Evolutionary conservation across 2,113 vertebrate genomes (phyloP).

Genomic region (Scomber scombrus): DNA sequence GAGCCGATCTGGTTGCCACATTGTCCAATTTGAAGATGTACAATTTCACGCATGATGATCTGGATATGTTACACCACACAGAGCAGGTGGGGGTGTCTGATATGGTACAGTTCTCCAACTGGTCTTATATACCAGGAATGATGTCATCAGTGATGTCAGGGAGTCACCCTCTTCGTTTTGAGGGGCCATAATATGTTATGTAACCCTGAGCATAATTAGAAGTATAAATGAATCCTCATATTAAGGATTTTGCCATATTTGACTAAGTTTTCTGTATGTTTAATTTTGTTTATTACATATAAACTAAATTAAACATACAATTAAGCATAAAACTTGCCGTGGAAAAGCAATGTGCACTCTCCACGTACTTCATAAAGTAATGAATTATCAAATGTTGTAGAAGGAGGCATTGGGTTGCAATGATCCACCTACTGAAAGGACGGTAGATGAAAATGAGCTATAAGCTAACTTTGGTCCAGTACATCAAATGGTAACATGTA

Average conservation of each 20-base stretch:
- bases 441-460: too few species aligned
- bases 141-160: constrained; percentile 75
- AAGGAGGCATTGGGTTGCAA: neutral
- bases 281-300: neutral
- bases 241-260: neutral
- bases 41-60: constrained; percentile 94
- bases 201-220: neutral
- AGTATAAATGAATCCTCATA: neutral
- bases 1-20: constrained; percentile 98
- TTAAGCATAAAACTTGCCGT: neutral
- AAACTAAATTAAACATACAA: too few species aligned
- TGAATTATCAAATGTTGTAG: neutral
- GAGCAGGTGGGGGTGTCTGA: constrained; percentile 64
- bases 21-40: constrained; percentile 98
- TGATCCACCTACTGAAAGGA: neutral
- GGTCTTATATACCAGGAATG: constrained; percentile 75
- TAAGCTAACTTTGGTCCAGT: too few species aligned
- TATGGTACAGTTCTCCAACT: constrained; percentile 19
- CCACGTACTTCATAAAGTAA: neutral
- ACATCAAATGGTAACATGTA: too few species aligned
- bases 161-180: constrained; percentile 29
- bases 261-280: neutral
- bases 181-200: neutral
- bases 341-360: neutral
- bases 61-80: constrained; percentile 44